phyloP scores from a whole-genome alignment of 2,797 vertebrate species.

The Vespertilio murinus region DNA sequence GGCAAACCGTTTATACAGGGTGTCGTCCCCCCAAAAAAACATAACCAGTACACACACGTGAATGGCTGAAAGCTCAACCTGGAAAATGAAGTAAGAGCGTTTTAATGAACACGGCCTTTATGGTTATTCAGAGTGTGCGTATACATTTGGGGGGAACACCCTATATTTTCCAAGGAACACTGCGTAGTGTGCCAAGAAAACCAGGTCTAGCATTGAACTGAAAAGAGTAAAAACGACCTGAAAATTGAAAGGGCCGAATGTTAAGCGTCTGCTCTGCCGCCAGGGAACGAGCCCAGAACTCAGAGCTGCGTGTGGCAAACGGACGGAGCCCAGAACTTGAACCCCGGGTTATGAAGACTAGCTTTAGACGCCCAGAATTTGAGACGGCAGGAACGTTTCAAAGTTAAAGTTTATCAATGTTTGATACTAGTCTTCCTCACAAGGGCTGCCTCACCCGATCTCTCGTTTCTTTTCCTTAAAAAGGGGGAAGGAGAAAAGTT shows the following conservation, averaged over 20 bases:
- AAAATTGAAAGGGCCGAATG: background rate
- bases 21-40: no score
- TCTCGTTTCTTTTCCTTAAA: background rate
- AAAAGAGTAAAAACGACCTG: constrained; percentile 14
- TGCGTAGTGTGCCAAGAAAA: background rate
- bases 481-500: background rate
- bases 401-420: constrained; percentile 69
- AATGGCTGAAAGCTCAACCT: background rate
- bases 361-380: background rate
- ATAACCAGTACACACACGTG: background rate
- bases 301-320: background rate
- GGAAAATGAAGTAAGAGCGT: background rate
- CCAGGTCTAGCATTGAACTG: constrained; percentile 4
- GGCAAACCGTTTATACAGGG: background rate
- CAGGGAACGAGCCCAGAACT: background rate
- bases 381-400: constrained; percentile 58
- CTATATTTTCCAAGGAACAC: background rate
- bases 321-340: background rate
- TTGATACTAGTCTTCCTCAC: constrained; percentile 62
- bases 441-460: constrained; percentile 10
- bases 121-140: background rate
- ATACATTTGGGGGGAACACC: background rate
- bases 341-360: background rate
- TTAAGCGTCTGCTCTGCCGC: background rate
- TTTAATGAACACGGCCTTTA: background rate